Evolutionary conservation across 2,888 invertebrate species (phyloP).

Genomic region (Sphaeridia pumilis): DNA sequence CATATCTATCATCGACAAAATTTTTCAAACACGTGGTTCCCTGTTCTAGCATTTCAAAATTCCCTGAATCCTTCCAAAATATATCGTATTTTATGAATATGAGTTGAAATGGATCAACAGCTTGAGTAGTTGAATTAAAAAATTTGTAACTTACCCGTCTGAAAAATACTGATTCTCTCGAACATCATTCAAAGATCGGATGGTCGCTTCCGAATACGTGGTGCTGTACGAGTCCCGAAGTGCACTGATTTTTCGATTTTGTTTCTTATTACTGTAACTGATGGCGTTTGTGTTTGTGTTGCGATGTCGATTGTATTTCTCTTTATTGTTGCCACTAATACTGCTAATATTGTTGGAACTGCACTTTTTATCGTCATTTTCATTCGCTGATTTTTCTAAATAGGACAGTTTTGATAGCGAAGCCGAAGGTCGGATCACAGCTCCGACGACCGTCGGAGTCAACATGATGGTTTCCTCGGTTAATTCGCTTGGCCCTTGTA

Average conservation of each 20-base stretch:
- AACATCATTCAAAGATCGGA: slow-evolving; percentile 27
- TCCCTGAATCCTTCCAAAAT: too few species aligned
- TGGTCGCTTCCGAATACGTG: slow-evolving; percentile 23
- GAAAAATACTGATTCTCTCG: slow-evolving; percentile 17
- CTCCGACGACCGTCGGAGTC: slow-evolving; percentile 27
- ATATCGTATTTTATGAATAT: too few species aligned
- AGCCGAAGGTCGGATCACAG: slow-evolving; percentile 28
- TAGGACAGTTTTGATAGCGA: slow-evolving; percentile 26
- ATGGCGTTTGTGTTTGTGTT: slow-evolving; percentile 5
- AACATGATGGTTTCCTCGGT: slow-evolving; percentile 23
- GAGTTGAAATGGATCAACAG: too few species aligned
- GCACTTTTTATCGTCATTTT: slow-evolving; percentile 8
- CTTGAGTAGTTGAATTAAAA: too few species aligned
- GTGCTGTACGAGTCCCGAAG: slow-evolving; percentile 23
- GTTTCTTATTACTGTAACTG: neutral
- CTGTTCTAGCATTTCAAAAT: too few species aligned
- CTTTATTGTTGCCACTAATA: slow-evolving; percentile 9
- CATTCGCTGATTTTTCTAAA: slow-evolving; percentile 13
- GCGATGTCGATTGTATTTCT: neutral
- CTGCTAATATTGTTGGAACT: slow-evolving; percentile 13
- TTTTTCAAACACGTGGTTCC: too few species aligned
- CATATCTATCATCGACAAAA: too few species aligned
- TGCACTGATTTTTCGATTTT: slow-evolving; percentile 14
- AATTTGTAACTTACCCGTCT: slow-evolving; percentile 32
- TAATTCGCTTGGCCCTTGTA: too few species aligned